Base-by-base conservation (phyloP, 2,797 vertebrate species). In the Microcaecilia unicolor region DNA sequence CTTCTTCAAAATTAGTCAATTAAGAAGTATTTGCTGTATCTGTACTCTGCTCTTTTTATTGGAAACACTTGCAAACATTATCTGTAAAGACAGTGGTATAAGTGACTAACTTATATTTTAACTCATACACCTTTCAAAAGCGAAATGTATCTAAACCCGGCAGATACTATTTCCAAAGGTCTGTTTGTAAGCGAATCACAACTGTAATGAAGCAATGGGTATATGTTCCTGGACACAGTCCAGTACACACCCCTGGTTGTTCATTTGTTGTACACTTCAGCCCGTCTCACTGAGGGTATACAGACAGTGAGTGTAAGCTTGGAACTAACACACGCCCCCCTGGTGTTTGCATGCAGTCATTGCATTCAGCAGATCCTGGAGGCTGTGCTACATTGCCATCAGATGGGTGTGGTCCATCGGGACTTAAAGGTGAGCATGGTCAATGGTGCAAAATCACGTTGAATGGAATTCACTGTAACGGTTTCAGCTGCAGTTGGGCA, bases 341-440 rank as follows among this genome's bases (percentile, higher is more conserved):
- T 83, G 91, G 83, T 93, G 88, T 98, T 90, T 93, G 89, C 88
- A 89, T 89, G 88, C 91, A 94, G 92, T 89, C 92, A 93, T 88
- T 97, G 93, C 91, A 95, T 93, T 86, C 92, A 94, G 87, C 94
- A 95, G 91, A 96, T 93, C 87, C 89, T 97, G 75, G 93, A 97
- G 80, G 93, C 93, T 35, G 93, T 92, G 80, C 91, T 95, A 20
- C 93, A 95, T 81, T 95, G 94, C 82, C 93, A 97, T 87, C 93
- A 96, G 92, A 93, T 92, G 90, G 92, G 90, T 46, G 89, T 95
- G 73, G 93, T 96, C 84, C 93, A 92, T 85, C 89, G 92, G 51
- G 93, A 95, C 84, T 88, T 93, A 50, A 94, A 98, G 93, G 94
- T 96, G 84, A 95, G 91, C 89, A n/a, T n/a, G n/a, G n/a, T n/a